Base-by-base conservation (phyloP, 2,797 vertebrate genomes). In the Lacerta agilis region DNA sequence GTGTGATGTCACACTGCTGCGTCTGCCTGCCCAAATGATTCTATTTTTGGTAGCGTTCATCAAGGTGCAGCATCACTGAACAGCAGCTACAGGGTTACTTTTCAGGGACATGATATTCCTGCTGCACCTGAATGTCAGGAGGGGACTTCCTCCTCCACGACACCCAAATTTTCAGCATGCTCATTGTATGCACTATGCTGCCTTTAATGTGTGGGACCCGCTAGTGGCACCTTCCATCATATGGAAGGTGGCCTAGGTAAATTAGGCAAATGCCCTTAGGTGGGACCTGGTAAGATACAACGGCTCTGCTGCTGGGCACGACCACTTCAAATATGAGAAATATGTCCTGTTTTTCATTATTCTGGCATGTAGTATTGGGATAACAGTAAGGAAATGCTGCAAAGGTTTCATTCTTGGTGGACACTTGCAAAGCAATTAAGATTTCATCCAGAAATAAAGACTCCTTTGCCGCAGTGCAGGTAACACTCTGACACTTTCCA, bases 321-420 rank as follows among this genome's bases (percentile, higher is more conserved):
- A 67, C 38, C 15, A 77, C 5, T 55, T 27, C 29, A 5, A 17
- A 27, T 64, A 83, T 25, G 81, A 89, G 45, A 49, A 49, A 38
- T 3, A 81, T 76, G 61, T 84, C 29, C 66, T 86, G 41, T 11
- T 88, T 88, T 92, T 18, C 3, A 23, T 11, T 88, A 90, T 81
- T 33, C 25, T 23, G 13, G 20, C 17, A 27, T 2, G 17, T 75
- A 79, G 33, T 25, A 73, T 29, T 27, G 41, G 41, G 58, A 8
- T 67, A 66, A 61, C 7, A 10, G 25, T 84, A 61, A 79, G 43
- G 27, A 87, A 49, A 29, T 45, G 20, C 27, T 66, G 23, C 17
- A 20, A 49, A 72, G 9, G 3, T 9, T 72, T 82, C 15, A 49
- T 64, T 61, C 10, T 8, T 5, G 6, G 43, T 86, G 41, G 58